Base-by-base conservation (phyloP, 2,797 vertebrate species). In the Orientallactaga sibirica region DNA sequence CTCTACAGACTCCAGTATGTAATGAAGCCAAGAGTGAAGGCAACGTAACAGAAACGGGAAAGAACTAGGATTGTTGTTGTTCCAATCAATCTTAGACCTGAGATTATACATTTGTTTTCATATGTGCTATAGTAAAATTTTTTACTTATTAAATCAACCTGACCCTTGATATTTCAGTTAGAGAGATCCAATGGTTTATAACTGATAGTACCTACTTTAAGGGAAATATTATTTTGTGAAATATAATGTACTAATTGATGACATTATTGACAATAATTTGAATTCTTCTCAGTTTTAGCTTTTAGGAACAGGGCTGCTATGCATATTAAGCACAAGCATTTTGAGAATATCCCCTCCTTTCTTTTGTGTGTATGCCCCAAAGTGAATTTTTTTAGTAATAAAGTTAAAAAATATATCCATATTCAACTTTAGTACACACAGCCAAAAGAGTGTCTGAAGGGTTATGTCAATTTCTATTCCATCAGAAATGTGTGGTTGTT, bases 141-240 rank as follows among this genome's bases (percentile, higher is more conserved):
- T 27, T 76, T 37, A n/a, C 37, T 80, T 15, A 61, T 73, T 89
- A 79, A 90, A 52, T 6, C 33, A 71, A 6, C 85, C 92, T 83
- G 33, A 92, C 10, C 15, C 52, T 78, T 89, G 29, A 33, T 61
- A 61, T 79, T 91, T 93, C 58, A 86, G 4, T 86, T 90, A 75
- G 7, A 87, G 90, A 12, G 19, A 86, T 77, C 62, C 12, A 70
- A 3, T 76, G 24, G 16, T 19, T 92, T 87, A 3, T 94, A 80
- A 88, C 7, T 43, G 16, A 80, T 83, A 55, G 9, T 14, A 66
- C 5, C 1, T 64, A 37, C 16, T 87, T 66, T 41, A 84, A 94
- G 18, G 62, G 14, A 90, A 84, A 25, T 80, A 90, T 92, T 80
- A 90, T 92, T 92, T 93, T 92, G 15, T 64, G n/a, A 25, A 93